A percentile compares a stretch with the other conserved stretches of the same genome.
These are phyloP conservation scores for Caradrina clavipalpis DNA, from an alignment of 2,888 invertebrate genomes.

Conservation along the genomic window DNA sequence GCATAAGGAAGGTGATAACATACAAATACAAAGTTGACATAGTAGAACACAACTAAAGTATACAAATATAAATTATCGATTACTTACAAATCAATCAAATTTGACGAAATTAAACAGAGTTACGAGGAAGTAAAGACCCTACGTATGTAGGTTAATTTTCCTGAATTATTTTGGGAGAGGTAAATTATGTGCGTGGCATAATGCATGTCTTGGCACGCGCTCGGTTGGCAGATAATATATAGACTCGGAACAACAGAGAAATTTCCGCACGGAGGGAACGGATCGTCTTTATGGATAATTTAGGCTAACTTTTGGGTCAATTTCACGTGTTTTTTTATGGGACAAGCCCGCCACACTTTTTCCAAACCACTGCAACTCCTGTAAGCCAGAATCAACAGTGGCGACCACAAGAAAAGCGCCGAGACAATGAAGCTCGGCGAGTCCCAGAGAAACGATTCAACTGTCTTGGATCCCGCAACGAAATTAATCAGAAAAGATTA, in stretches of 20 bases:
- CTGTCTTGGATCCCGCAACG: too few relatives aligned
- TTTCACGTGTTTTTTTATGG: too few relatives aligned
- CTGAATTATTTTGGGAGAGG: neutral
- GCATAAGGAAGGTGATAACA: conserved; percentile 34
- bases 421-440: too few relatives aligned
- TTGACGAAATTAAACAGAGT: neutral
- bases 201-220: neutral
- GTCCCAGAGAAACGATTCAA: too few relatives aligned
- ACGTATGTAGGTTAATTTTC: neutral
- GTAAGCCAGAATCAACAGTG: too few relatives aligned
- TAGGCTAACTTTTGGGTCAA: too few relatives aligned
- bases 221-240: neutral
- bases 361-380: too few relatives aligned
- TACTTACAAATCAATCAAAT: neutral
- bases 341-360: too few relatives aligned
- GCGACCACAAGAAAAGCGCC: too few relatives aligned
- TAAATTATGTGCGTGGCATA: neutral
- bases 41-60: neutral
- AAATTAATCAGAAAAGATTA: too few relatives aligned
- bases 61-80: too few relatives aligned
- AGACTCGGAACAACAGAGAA: too few relatives aligned
- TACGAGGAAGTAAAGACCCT: neutral
- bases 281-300: neutral
- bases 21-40: conserved; percentile 13
- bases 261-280: neutral